Evolutionary conservation across 2,888 invertebrate species (phyloP), one percentile per base, ranked within the genome.

Genomic region (Leptogaster cylindrica): DNA sequence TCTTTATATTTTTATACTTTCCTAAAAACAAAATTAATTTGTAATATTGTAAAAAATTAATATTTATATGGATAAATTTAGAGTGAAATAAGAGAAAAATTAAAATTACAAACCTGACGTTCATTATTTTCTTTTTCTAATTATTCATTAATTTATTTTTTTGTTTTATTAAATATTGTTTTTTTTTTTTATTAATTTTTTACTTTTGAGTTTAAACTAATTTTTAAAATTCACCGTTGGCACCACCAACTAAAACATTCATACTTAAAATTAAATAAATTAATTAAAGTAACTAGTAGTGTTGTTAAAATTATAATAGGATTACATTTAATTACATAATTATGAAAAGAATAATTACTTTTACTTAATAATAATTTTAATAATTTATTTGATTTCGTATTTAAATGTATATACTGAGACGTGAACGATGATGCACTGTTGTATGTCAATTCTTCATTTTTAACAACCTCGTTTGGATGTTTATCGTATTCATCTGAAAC

Each of bases 391-490:
- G 58, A 58, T 58, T 58, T 58, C 41, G 41, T 39, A 39, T 41
- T 58, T 58, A 64, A 5, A 66, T 66, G 7, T 64, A 52, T 23
- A 71, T 58, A 52, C 67, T 71, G 61, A 52, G 65, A 70, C 48
- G 67, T 65, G 8, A 65, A 70, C 18, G 70, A 39, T 28, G 71
- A 69, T 65, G 71, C 67, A 70, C 84, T 85, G 76, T 86, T 88
- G 78, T 91, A 89, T 67, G 93, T 93, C 77, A 95, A 83, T 84
- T 93, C 93, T 82, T 94, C 94, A 79, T 93, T 94, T 84, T 94
- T 95, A 76, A 93, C 92, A 74, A 94, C 93, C 82, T 95, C 94
- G 82, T 94, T 95, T 69, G 91, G 93, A 81, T 91, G 88, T 80
- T 92, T 92, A 77, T 92, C 92, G 78, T 91, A 91, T 80, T 90